Conservation (phyloP, 2,113 vertebrate species). For the Tamias sibiricus region DNA sequence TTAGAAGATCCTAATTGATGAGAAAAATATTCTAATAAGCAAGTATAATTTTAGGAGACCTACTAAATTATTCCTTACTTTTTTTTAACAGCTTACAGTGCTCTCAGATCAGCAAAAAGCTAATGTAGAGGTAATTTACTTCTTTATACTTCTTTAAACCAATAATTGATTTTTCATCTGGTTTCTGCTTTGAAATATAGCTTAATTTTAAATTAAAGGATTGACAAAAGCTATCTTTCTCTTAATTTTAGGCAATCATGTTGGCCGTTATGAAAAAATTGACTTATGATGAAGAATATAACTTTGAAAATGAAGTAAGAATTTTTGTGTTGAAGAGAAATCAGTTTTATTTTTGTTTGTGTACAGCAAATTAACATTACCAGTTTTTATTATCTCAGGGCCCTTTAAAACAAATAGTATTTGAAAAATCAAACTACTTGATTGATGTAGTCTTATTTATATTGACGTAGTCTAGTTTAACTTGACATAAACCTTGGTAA, state of each 20-base stretch:
- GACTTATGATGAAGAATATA: constrained; percentile 99
- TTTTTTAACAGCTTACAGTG: constrained; percentile 90
- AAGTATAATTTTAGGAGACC: constrained; percentile 48
- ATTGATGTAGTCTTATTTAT: background rate
- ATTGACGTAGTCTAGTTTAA: background rate
- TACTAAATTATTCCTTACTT: constrained; percentile 66
- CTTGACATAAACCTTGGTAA: background rate
- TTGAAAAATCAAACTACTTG: constrained; percentile 17
- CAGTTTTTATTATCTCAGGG: constrained; percentile 14
- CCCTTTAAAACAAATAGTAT: constrained; percentile 1
- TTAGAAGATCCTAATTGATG: constrained; percentile 19
- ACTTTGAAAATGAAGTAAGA: constrained; percentile 98
- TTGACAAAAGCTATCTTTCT: constrained; percentile 49
- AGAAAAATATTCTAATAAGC: constrained; percentile 32
- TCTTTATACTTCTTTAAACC: constrained; percentile 57
- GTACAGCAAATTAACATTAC: constrained; percentile 33
- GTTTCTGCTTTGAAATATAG: background rate
- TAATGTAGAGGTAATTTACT: constrained; percentile 93
- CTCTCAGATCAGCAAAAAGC: constrained; percentile 95
- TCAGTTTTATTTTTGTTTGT: constrained; percentile 42
- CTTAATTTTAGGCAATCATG: constrained; percentile 93
- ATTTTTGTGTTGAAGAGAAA: constrained; percentile 32
- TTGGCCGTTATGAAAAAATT: constrained; percentile 98
- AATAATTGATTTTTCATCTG: background rate
- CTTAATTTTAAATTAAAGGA: constrained; percentile 47